Evolutionary conservation across 2,888 invertebrate species (phyloP), one percentile per base, ranked within the genome.

Genomic region (Platyscelio sp.): DNA sequence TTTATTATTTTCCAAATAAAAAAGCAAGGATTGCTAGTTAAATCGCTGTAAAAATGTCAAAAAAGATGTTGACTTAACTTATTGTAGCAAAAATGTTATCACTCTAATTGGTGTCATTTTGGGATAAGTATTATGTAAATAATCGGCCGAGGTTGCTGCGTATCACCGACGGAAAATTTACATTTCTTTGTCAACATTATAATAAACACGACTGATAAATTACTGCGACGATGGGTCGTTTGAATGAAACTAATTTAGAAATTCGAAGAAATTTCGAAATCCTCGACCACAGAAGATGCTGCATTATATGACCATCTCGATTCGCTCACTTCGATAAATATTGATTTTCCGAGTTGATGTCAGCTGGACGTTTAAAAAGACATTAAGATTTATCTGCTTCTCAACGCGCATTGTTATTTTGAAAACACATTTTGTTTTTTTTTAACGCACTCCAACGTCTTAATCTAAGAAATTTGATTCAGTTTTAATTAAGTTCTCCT

Each of bases 71-170:
- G n/a, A n/a, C n/a, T n/a, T n/a, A n/a, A n/a, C n/a, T n/a, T n/a
- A n/a, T n/a, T n/a, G n/a, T n/a, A n/a, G n/a, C n/a, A n/a, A 27
- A 20, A 68, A 27, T 15, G 68, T 51, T 76, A 43, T 76, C 49
- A 58, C 2, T 38, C 49, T 68, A 76, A 76, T 68, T 60, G 60
- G 49, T 26, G 58, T 68, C 60, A 33, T 67, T 76, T 67, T 54
- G 26, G 60, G 20, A 49, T 54, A 77, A 77, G 61, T 65, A 49
- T 67, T 79, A 65, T 51, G 65, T 67, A 71, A 79, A 72, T 72
- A 78, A 63, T 46, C 38, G 51, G 54, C 11, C 58, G 29, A 61
- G 38, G 38, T 15, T 49, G 58, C 29, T 13, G 63, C 67, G 27
- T 49, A 61, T 61, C 67, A 18, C 65, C 18, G 46, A 24, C 46